Base-by-base conservation (phyloP, 2,888 invertebrate genomes). In the Disparrhopalites patrizii region DNA sequence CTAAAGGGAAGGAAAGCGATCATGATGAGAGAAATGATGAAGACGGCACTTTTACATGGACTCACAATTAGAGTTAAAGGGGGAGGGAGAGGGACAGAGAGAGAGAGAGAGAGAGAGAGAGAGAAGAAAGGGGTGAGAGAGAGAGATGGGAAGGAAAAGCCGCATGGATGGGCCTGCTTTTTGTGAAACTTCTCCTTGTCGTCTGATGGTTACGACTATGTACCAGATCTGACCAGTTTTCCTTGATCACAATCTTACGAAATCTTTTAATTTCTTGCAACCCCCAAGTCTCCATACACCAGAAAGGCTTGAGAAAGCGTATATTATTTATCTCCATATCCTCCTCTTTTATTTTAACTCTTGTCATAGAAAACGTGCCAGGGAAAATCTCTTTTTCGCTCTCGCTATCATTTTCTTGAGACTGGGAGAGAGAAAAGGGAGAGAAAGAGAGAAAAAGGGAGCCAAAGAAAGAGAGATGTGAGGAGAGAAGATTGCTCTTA, bases 221-320 rank as follows among this genome's bases (percentile, higher is more conserved):
- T 36, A 67, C 69, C 47, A 63, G 69, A 69, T 67, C 62, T 61
- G 65, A 69, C 69, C 65, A 61, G 71, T 71, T 71, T 55, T 66
- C 61, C 65, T 68, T 68, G 62, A 63, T 54, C 55, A 63, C 62
- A 63, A 67, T 68, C 71, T 71, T 71, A 70, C 67, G 71, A 70
- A 71, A 71, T 68, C 64, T 38, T 57, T 36, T 58, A 40, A 50
- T 63, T 71, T 70, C 68, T 69, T 69, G 64, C 68, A 66, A 66
- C 54, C 60, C 31, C n/a, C 47, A 47, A n/a, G n/a, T n/a, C n/a
- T n/a, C n/a, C n/a, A n/a, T n/a, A n/a, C n/a, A 50, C 25, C 52
- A 52, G 52, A 13, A 27, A 28, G 43, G 38, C 36, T 25, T 47
- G 20, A 40, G 25, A n/a, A n/a, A n/a, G n/a, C n/a, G n/a, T n/a